Percentiles rank a stretch among this genome's conserved stretches.
Conservation (phyloP, 1,140 invertebrate species). For the Ooceraea biroi region DNA sequence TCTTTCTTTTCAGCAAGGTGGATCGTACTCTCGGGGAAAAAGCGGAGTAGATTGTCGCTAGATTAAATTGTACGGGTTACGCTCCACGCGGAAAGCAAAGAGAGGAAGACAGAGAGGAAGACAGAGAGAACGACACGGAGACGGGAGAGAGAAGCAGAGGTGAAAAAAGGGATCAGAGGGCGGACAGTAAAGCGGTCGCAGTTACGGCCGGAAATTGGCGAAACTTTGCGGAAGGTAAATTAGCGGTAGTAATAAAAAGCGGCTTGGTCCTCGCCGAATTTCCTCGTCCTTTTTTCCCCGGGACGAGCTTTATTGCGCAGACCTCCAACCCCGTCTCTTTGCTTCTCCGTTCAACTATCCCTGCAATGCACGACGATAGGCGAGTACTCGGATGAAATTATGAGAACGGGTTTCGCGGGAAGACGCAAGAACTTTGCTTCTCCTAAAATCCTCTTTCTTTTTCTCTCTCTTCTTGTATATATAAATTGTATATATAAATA, state of each 20-base stretch:
- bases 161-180: slow-evolving; percentile 50
- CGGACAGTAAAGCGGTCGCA: slow-evolving; percentile 60
- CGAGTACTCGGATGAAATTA: slow-evolving; percentile 59
- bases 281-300: slow-evolving; percentile 22
- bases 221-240: slow-evolving; percentile 74
- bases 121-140: background rate
- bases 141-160: background rate
- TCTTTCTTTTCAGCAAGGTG: slow-evolving; percentile 16
- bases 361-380: slow-evolving; percentile 24
- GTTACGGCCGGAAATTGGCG: slow-evolving; percentile 71
- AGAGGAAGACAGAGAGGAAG: background rate
- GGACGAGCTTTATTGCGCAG: slow-evolving; percentile 49
- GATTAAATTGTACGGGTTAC: slow-evolving; percentile 63
- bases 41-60: slow-evolving; percentile 45
- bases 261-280: slow-evolving; percentile 64
- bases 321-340: slow-evolving; percentile 14
- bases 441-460: slow-evolving; percentile 1
- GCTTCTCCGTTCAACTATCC: background rate
- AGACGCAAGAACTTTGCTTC: slow-evolving; percentile 40
- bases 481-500: too few species aligned
- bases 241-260: slow-evolving; percentile 72
- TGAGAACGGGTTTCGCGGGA: slow-evolving; percentile 42
- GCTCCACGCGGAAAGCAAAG: slow-evolving; percentile 9
- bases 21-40: background rate
- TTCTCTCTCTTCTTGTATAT: background rate